A percentile compares a stretch with the other conserved stretches of the same genome.
These are phyloP conservation scores for Ophion slaviceki DNA, from an alignment of 2,888 invertebrate genomes.

Conservation along the genomic window DNA sequence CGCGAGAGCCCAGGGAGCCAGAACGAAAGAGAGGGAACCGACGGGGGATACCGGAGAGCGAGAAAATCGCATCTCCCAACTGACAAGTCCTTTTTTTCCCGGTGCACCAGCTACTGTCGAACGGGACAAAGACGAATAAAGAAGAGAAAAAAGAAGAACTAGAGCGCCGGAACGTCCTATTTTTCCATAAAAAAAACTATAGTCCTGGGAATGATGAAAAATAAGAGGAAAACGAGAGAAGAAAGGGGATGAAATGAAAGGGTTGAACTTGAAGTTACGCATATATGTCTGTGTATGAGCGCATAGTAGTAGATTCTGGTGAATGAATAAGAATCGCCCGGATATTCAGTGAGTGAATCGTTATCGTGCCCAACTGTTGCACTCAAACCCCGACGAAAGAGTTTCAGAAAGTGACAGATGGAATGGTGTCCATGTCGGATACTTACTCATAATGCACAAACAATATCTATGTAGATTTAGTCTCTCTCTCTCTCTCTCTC, in stretches of 20 bases:
- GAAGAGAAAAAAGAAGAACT: slow-evolving; percentile 11
- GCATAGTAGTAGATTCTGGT: slow-evolving; percentile 16
- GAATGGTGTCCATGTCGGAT: neutral
- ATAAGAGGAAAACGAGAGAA: neutral
- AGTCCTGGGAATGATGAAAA: slow-evolving; percentile 29
- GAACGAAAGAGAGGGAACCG: slow-evolving; percentile 18
- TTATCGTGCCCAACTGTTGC: slow-evolving; percentile 71
- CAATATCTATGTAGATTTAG: neutral
- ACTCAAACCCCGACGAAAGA: slow-evolving; percentile 39
- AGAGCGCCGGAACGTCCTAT: slow-evolving; percentile 11
- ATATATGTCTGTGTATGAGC: slow-evolving; percentile 3
- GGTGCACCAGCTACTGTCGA: slow-evolving; percentile 29
- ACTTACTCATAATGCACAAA: slow-evolving; percentile 33
- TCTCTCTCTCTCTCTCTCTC: slow-evolving; percentile 1
- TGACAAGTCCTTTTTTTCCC: slow-evolving; percentile 36
- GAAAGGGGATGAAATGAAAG: slow-evolving; percentile 22
- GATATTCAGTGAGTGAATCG: slow-evolving; percentile 51
- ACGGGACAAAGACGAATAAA: neutral
- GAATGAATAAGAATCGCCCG: slow-evolving; percentile 50
- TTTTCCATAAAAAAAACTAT: slow-evolving; percentile 3
- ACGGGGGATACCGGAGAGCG: slow-evolving; percentile 39
- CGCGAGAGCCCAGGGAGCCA: slow-evolving; percentile 28
- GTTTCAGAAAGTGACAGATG: slow-evolving; percentile 5
- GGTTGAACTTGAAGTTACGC: neutral
- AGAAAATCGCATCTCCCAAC: slow-evolving; percentile 36